Conservation (phyloP, 2,797 vertebrate genomes). For the Chaenodraco wilsoni region DNA sequence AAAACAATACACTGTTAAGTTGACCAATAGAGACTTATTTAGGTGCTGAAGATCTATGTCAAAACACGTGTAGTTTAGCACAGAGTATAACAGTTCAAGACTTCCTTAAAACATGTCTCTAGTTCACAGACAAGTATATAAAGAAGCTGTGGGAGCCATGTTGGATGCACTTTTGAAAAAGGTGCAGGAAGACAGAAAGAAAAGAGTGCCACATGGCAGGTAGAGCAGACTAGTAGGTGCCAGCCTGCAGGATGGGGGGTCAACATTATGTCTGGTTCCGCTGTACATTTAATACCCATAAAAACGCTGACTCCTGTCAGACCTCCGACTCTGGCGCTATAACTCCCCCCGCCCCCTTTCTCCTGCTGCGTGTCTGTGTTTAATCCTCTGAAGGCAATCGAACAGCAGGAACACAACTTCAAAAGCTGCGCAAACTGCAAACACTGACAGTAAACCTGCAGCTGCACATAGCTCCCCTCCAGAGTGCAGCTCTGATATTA, state of each 20-base stretch:
- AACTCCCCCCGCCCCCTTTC: slow-evolving; percentile 3
- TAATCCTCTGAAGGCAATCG: slow-evolving; percentile 36
- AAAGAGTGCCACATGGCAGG: slow-evolving; percentile 51
- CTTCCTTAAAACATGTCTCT: too few species aligned
- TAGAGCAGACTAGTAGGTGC: slow-evolving; percentile 40
- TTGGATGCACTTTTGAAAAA: background rate
- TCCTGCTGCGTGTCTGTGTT: slow-evolving; percentile 28
- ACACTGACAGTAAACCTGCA: slow-evolving; percentile 60
- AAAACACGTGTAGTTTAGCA: too few species aligned
- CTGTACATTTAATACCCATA: slow-evolving; percentile 68
- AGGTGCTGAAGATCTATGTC: too few species aligned
- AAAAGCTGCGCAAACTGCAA: slow-evolving; percentile 57
- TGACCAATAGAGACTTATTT: too few species aligned
- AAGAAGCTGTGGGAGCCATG: too few species aligned
- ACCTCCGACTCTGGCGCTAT: slow-evolving; percentile 32
- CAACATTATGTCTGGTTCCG: slow-evolving; percentile 56
- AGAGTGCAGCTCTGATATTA: slow-evolving; percentile 34
- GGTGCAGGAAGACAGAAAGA: background rate
- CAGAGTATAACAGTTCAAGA: too few species aligned
- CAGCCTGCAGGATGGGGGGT: slow-evolving; percentile 36
- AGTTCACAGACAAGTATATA: too few species aligned
- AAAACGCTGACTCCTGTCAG: slow-evolving; percentile 66
- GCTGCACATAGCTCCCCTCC: slow-evolving; percentile 39
- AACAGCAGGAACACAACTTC: slow-evolving; percentile 74
- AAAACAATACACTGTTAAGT: too few species aligned